A percentile compares a stretch with the other conserved stretches of the same genome.
Evolutionary conservation across 2,113 vertebrate species (phyloP).

Genomic region (Cyphomyrus plagiostoma): DNA sequence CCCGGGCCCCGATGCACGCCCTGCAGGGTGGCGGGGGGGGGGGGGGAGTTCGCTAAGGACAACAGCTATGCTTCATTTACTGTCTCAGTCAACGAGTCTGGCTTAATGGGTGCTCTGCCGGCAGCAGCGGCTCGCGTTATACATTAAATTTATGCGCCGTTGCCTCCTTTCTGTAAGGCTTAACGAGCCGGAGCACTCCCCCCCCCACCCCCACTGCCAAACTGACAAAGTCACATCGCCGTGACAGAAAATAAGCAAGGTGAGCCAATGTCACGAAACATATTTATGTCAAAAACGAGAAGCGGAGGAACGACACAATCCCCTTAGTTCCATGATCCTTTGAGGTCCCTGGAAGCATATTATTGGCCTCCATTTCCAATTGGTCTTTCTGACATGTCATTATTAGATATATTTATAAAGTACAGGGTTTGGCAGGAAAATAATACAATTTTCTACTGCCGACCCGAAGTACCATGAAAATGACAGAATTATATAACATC

Average conservation of each 20-base stretch:
- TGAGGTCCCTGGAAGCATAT: background rate
- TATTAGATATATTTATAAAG: background rate
- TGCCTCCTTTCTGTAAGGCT: background rate
- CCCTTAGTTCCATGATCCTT: background rate
- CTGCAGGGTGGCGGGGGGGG: constrained; percentile 54
- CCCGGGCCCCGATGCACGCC: constrained; percentile 82
- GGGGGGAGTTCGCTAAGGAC: constrained; percentile 11
- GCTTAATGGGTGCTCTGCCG: background rate
- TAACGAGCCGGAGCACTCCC: background rate
- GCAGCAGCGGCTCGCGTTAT: background rate
- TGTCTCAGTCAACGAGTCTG: background rate
- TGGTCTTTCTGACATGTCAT: background rate
- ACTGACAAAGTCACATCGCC: background rate
- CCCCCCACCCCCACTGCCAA: background rate
- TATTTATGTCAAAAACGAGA: background rate
- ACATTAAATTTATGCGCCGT: background rate
- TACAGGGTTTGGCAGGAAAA: background rate
- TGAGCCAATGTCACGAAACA: background rate
- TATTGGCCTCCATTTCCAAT: background rate
- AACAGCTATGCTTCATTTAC: constrained; percentile 8
- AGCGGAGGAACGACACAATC: background rate
- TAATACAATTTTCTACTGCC: background rate
- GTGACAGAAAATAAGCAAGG: background rate
- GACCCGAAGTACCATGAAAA: background rate
- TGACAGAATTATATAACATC: background rate